Percentiles rank a stretch among this genome's conserved stretches.
These are phyloP conservation scores for Psophia crepitans DNA, from an alignment of 2,113 vertebrate species.

Conservation along the genomic window DNA sequence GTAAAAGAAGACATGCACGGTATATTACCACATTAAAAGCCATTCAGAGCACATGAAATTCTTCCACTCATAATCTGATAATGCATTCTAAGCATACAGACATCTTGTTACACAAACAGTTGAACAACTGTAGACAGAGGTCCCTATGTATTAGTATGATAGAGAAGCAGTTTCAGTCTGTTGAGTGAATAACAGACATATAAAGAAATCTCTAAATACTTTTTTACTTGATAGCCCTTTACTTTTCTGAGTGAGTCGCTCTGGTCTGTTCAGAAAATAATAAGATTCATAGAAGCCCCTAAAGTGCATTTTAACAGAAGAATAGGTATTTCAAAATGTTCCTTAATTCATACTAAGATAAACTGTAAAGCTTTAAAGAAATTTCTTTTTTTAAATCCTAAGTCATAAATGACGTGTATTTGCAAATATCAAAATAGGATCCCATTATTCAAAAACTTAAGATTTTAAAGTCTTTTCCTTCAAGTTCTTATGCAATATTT, in stretches of 20 bases:
- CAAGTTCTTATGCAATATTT: neutral
- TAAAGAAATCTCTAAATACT: neutral
- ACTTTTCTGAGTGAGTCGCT: neutral
- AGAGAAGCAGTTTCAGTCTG: neutral
- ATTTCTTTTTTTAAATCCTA: neutral
- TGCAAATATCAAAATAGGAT: neutral
- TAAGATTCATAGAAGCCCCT: neutral
- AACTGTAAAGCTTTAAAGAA: neutral
- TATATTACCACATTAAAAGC: neutral
- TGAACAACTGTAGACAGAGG: neutral
- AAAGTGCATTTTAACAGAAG: neutral
- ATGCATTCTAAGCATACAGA: neutral
- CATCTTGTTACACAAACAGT: neutral
- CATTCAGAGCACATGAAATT: neutral
- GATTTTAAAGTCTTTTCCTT: neutral
- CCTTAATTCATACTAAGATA: neutral
- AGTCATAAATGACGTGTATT: neutral
- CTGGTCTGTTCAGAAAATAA: neutral
- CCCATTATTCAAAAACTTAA: neutral
- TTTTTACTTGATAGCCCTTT: neutral
- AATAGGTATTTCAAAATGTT: neutral
- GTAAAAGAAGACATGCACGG: neutral
- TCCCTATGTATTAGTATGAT: neutral
- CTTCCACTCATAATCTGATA: neutral
- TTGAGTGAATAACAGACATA: neutral